Evolutionary conservation across 1,140 invertebrate species (phyloP), one percentile per base, ranked within the genome.

Genomic region (Drosophila simulans): DNA sequence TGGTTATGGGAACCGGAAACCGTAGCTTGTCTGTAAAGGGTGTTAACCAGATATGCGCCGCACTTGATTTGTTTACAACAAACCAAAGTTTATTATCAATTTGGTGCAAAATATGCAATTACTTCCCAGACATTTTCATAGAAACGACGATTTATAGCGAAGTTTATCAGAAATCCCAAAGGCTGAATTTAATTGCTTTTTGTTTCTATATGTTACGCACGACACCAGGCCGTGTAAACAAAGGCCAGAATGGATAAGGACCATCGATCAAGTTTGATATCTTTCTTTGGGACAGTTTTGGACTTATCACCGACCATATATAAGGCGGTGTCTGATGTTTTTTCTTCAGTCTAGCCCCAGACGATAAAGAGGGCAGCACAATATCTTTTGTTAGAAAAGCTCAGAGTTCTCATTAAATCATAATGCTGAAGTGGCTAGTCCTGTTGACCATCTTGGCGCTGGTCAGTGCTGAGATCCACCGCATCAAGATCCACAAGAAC

Each of bases 361-460:
- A 71, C 54, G 20, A 7, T 34, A 48, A 75, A 83, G 34, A 43
- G 69, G 75, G 59, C 31, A 49, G n/a, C 35, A 27, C 4, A 7
- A 42, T 39, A 55, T 34, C 11, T 63, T 17, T 10, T 0, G 13
- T 4, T 8, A 13, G 52, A 0, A 25, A 55, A 48, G 1, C 25
- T 34, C 2, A 13, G 11, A 10, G n/a, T 64, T 60, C 0, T 11
- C 1, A 11, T 11, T 3, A 7, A 43, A 15, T 0, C 11, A 66
- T 55, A 58, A 91, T 91, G 89, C 65, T 76, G 0, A 91, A 89
- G 63, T 60, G 25, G 15, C 20, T 78, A 12, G 52, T 90, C 1
- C 37, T 81, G 13, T 8, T 89, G 51, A 59, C 54, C 34, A 34
- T 90, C 5, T 22, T 72, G 58, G 81, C 75, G 0, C 25, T 78